Conservation (phyloP, 2,797 vertebrate species). For the Tympanoctomys barrerae region DNA sequence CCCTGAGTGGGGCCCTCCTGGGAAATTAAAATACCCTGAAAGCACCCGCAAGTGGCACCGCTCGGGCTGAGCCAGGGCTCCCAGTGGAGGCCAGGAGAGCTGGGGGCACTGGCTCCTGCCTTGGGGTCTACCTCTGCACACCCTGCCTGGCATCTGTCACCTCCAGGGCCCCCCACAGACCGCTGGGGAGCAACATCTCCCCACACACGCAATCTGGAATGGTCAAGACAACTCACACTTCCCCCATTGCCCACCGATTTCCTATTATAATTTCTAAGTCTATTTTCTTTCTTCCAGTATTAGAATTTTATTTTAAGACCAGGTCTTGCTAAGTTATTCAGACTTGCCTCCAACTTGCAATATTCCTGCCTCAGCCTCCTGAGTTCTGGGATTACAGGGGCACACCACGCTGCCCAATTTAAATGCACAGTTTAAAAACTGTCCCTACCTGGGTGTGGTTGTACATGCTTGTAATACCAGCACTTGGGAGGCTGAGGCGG, state of each 20-base stretch:
- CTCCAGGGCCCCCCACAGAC: not conserved
- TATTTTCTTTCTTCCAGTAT: not conserved
- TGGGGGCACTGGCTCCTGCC: too few relatives aligned
- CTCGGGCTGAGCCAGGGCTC: not conserved
- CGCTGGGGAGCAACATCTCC: not conserved
- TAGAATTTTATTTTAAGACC: not conserved
- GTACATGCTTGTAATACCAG: too few relatives aligned
- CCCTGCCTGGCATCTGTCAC: not conserved
- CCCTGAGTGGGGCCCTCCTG: rapidly evolving
- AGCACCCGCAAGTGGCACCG: not conserved
- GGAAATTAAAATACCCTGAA: not conserved
- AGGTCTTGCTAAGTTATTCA: not conserved
- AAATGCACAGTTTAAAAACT: not conserved
- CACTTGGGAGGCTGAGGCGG: too few relatives aligned
- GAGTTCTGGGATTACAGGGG: not conserved
- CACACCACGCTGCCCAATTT: not conserved
- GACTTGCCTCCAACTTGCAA: not conserved
- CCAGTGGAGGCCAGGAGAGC: not conserved
- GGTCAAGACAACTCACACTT: not conserved
- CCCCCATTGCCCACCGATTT: not conserved
- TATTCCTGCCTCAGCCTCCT: not conserved
- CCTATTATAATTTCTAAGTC: not conserved
- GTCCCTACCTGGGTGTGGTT: too few relatives aligned
- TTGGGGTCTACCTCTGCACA: not conserved
- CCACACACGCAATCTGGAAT: not conserved